A percentile compares a stretch with the other conserved stretches of the same genome.
phyloP scores from a whole-genome alignment of 2,113 vertebrate genomes.

The Platichthys flesus region DNA sequence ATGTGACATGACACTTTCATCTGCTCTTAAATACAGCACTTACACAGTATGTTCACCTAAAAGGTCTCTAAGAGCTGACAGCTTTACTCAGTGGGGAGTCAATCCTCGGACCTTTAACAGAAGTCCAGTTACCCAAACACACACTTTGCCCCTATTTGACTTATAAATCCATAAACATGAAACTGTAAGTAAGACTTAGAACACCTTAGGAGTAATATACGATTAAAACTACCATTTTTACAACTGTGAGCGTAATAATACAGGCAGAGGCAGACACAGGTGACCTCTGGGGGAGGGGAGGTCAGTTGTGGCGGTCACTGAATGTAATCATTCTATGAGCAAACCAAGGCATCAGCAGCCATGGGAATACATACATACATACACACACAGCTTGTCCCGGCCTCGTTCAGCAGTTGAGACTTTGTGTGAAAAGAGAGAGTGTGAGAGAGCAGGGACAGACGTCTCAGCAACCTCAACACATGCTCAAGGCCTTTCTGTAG shows the following conservation, averaged over 20 bases:
- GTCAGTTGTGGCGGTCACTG: conserved; percentile 37
- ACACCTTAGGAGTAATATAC: neutral
- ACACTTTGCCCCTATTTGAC: neutral
- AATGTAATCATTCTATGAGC: conserved; percentile 54
- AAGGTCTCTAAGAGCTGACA: conserved; percentile 27
- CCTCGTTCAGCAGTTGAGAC: conserved; percentile 35
- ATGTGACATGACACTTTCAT: conserved; percentile 20
- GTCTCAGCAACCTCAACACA: conserved; percentile 41
- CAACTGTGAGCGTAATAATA: too few species aligned
- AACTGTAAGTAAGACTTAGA: neutral
- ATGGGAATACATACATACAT: conserved; percentile 42
- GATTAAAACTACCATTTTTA: too few species aligned
- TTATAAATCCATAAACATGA: conserved; percentile 30
- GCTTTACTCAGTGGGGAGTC: conserved; percentile 35
- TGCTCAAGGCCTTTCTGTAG: neutral
- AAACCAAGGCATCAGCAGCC: conserved; percentile 62
- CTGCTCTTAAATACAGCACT: conserved; percentile 34
- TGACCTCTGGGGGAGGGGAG: conserved; percentile 63
- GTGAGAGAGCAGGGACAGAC: conserved; percentile 33
- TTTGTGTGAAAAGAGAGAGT: conserved; percentile 10
- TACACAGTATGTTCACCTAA: conserved; percentile 4
- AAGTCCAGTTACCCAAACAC: neutral
- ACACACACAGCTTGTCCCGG: conserved; percentile 6
- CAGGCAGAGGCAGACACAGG: conserved; percentile 36
- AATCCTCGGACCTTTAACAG: conserved; percentile 22